Evolutionary conservation across 2,888 invertebrate species (phyloP), one percentile per base, ranked within the genome.

Genomic region (Seladonia tumulorum): DNA sequence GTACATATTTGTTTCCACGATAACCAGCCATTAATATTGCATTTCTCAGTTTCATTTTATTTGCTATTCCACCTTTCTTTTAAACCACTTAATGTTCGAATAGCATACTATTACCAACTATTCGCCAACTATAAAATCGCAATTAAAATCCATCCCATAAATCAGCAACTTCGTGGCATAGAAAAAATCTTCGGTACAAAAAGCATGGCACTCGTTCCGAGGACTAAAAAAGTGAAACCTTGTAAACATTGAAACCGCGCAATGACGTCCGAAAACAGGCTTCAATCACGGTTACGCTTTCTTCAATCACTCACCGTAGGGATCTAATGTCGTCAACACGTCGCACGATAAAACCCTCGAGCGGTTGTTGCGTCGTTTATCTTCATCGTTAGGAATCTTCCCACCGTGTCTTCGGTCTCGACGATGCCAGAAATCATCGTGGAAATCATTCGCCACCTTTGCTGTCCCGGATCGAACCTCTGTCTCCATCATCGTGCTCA

Each of bases 311-410:
- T 70, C 68, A 70, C 22, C 68, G 35, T 35, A 70, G 5, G 35
- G 22, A 10, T 22, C 10, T 39, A 74, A 74, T 57, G 53, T 29
- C n/a, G n/a, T 57, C 49, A 53, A 57, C 74, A 39, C 39, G 7
- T 39, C n/a, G 22, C 18, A 10, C 35, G 22, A 70, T 70, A 42
- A n/a, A 70, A 22, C n/a, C 22, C 42, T 39, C 22, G 10, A 42
- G 35, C 22, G 22, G 68, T 70, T 39, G 22, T 57, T 47, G 45
- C 22, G 45, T 45, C 63, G 45, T 63, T 47, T 76, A 29, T 47
- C 42, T 29, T 76, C 29, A 29, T 60, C 29, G 45, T 76, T n/a
- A 76, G 45, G 10, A 29, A 76, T 63, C 45, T 60, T 76, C 60
- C 12, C 63, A 47, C 63, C 22, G 76, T 12, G 76, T 47, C 76